Evolutionary conservation across 2,113 vertebrate genomes (phyloP).

Genomic region (Charadrius vociferus): DNA sequence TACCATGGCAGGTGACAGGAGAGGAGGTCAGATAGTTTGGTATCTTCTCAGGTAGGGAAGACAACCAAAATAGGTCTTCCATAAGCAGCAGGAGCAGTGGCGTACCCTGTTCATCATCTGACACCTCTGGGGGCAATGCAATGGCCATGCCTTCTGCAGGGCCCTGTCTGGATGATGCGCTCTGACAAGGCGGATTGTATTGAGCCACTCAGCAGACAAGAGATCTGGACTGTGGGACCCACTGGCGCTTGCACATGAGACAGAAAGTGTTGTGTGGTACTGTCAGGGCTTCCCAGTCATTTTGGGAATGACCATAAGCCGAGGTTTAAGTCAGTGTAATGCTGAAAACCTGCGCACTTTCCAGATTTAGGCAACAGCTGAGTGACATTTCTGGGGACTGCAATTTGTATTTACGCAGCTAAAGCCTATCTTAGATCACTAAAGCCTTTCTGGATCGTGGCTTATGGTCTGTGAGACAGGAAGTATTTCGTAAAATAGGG

Average conservation of each 20-base stretch:
- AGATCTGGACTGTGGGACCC: neutral
- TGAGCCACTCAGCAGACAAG: neutral
- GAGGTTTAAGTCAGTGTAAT: neutral
- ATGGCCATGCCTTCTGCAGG: neutral
- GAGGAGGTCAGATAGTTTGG: neutral
- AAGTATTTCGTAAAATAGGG: neutral
- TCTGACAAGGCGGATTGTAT: neutral
- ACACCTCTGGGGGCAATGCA: neutral
- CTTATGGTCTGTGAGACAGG: neutral
- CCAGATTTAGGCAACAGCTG: neutral
- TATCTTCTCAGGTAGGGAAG: neutral
- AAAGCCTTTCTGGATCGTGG: neutral
- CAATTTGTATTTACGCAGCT: neutral
- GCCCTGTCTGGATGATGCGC: accelerated
- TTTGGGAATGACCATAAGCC: neutral
- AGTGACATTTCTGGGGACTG: neutral
- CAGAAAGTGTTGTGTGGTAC: neutral
- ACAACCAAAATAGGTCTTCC: neutral
- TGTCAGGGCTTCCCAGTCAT: neutral
- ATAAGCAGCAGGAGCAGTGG: neutral
- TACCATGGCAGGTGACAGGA: neutral
- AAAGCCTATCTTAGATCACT: neutral
- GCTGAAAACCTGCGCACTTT: neutral
- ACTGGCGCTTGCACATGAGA: neutral
- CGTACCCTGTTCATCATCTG: neutral